Evolutionary conservation across 2,797 vertebrate genomes (phyloP).

Genomic region (Sternotherus odoratus): DNA sequence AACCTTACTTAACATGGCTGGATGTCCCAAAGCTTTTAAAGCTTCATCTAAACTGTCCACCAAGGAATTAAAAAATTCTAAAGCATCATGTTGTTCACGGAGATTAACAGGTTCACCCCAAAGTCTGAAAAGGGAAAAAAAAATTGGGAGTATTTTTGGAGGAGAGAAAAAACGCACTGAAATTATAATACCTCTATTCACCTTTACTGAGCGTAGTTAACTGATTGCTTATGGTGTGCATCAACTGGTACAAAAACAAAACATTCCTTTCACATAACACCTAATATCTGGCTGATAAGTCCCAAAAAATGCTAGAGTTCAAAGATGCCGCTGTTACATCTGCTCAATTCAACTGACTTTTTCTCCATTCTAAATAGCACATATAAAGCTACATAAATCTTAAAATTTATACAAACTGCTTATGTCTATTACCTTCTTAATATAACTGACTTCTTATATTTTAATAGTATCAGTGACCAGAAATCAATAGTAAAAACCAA

Average conservation of each 20-base stretch:
- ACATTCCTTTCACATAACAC: background rate
- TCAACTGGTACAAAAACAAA: background rate
- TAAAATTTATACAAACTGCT: background rate
- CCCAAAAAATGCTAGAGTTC: background rate
- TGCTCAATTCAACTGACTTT: background rate
- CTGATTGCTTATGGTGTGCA: background rate
- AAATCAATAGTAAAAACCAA: background rate
- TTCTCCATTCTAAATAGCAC: background rate
- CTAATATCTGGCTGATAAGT: background rate
- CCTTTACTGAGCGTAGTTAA: background rate
- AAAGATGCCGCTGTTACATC: background rate
- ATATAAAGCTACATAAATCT: background rate
- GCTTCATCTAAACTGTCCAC: conserved; percentile 99
- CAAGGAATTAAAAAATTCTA: conserved; percentile 99
- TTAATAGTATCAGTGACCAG: background rate
- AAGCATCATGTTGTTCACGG: conserved; percentile 96
- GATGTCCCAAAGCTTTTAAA: conserved; percentile 97
- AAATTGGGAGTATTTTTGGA: background rate
- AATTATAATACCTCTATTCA: background rate
- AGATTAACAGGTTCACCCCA: conserved; percentile 99
- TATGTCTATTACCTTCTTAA: background rate
- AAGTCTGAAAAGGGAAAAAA: conserved; percentile 85
- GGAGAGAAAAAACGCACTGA: background rate
- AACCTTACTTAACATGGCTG: conserved; percentile 98
- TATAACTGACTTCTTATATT: background rate